Conservation (phyloP, 2,797 vertebrate genomes). For the Anableps anableps region DNA sequence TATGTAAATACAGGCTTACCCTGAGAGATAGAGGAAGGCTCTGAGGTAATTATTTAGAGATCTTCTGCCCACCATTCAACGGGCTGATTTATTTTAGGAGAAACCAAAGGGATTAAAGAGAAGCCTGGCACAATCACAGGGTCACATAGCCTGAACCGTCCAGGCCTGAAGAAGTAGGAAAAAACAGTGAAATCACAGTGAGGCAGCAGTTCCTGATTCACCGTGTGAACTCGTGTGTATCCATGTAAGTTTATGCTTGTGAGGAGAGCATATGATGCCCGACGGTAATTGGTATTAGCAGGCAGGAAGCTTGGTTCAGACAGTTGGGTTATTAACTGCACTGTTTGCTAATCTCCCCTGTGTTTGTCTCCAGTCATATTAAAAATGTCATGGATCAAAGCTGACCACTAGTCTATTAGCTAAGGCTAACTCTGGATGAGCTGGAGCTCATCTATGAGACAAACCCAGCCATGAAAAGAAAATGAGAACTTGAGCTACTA, state of each 20-base stretch:
- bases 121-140: conserved; percentile 44
- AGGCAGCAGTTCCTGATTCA: conserved; percentile 23
- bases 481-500: conserved; percentile 18
- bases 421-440: conserved; percentile 8
- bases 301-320: conserved; percentile 59
- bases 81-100: conserved; percentile 48
- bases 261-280: conserved; percentile 41
- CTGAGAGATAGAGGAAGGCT: conserved; percentile 59
- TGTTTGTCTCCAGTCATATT: conserved; percentile 34
- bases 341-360: conserved; percentile 60
- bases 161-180: conserved; percentile 39
- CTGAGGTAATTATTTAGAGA: conserved; percentile 73
- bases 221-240: conserved; percentile 32
- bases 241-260: conserved; percentile 34
- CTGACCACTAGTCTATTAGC: conserved; percentile 36
- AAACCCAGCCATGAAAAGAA: neutral
- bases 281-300: conserved; percentile 72
- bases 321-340: conserved; percentile 68
- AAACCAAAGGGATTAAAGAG: conserved; percentile 68
- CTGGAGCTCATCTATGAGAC: conserved; percentile 14
- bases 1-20: conserved; percentile 77
- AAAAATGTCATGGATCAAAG: conserved; percentile 35
- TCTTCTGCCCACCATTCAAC: conserved; percentile 49
- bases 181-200: conserved; percentile 38
- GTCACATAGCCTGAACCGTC: conserved; percentile 52